Base-by-base conservation (phyloP, 2,888 invertebrate species). In the Cryptus viduatorius region DNA sequence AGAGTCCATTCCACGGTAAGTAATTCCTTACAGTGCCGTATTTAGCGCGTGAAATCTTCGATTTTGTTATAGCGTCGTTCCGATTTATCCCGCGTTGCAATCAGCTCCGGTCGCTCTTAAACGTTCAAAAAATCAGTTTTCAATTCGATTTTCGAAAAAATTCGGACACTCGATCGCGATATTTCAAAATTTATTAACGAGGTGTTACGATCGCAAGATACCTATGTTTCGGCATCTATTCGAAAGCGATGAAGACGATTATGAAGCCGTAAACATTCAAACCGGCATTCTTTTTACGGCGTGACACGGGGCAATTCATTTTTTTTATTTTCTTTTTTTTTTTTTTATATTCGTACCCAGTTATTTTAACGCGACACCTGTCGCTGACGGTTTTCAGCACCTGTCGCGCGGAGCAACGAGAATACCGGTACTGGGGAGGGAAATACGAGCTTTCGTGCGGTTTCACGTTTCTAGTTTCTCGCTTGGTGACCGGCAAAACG, bases 301-400 rank as follows among this genome's bases (percentile, higher is more conserved):
- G 59, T 61, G 59, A 61, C 59, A 31, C 29, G 59, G 14, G 59
- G 29, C 10, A 4, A 44, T 46, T 16, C n/a, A 19, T 77, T 50
- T 5, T 14, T 37, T 5, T 7, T 2, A 37, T 19, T 19, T 75
- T 59, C 1, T 29, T 64, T 10, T 10, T 61, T 24, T 29, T 64
- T 10, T 10, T 61, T 24, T 24, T 24, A 37, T 14, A 77, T 12
- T 42, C 16, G 37, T 53, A 67, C 53, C 64, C 77, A 69, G 59
- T 72, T 76, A 83, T 86, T 85, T 86, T 80, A 76, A 65, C 50
- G 50, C 69, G 83, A 81, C 73, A 73, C 73, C 73, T 61, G 68
- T 59, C 68, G 56, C 44, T n/a, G 53, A 12, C 5, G 1, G 37
- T 56, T 68, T 14, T 68, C 68, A 68, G 29, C 53, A 68, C 24